Base-by-base conservation (phyloP, 2,797 vertebrate species). In the Uromys caudimaculatus region DNA sequence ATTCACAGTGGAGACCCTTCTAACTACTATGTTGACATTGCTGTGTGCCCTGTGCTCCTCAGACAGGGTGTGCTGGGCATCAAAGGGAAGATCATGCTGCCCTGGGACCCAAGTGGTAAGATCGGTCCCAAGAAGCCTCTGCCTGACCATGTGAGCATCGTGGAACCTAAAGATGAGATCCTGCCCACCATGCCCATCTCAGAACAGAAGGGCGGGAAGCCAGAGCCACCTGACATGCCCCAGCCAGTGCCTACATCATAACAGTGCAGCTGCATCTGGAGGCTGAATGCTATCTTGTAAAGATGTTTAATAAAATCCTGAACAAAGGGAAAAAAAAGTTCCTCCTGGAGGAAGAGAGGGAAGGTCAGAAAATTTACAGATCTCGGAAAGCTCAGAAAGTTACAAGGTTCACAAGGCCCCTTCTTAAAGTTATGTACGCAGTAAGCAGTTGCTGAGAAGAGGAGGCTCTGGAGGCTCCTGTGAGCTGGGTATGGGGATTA, bases 41-140 rank as follows among this genome's bases (percentile, higher is more conserved):
- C 99, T 0, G 99, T 99, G 96, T 99, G 99, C 92, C 99, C 99
- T 2, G 99, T 99, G 91, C 99, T 99, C 60, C 99, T 99, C 58
- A 98, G 99, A 96, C 99, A 99, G 98, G 99, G 99, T 98, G 99
- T 99, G 56, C 98, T 99, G 97, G 99, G 99, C 81, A 99, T 99
- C 98, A 99, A 99, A 98, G 99, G 99, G 89, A 99, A 99, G 98
- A 99, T 99, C 98, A 99, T 99, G 99, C 98, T 99, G 95, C 99
- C 99, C 38, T 99, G 99, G 99, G 99, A 99, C 96, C 99, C 99
- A 84, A 99, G 99, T 84, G 99, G 99, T 85, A 99, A 99, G 98
- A 99, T 99, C 4, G 99, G 99, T 89, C 99, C 99, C 97, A 99
- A 99, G 99, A 99, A 99, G 98, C 99, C 99, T 94, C 98, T 99